phyloP scores from a whole-genome alignment of 2,113 vertebrate species.

The Sturnira hondurensis region DNA sequence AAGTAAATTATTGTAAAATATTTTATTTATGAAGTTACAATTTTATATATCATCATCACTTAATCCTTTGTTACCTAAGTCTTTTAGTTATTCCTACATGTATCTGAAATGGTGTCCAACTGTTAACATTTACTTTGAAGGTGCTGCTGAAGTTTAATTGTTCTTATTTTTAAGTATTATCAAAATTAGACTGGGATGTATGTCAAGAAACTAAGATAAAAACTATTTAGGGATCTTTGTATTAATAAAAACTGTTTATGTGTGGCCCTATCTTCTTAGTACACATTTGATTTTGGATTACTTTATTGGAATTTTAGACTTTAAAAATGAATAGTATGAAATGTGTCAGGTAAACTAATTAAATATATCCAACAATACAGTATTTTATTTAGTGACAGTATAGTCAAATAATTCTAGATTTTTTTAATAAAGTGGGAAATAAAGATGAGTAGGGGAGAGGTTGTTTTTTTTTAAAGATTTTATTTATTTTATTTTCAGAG shows the following conservation, averaged over 20 bases:
- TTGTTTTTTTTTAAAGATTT: too few relatives aligned
- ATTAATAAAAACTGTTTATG: background rate
- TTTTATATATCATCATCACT: background rate
- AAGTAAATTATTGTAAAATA: background rate
- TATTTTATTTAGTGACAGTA: background rate
- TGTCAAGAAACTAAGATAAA: background rate
- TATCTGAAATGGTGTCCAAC: background rate
- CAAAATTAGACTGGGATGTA: background rate
- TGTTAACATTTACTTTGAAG: background rate
- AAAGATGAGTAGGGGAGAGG: too few relatives aligned
- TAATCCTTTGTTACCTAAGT: slow-evolving; percentile 26
- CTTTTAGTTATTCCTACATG: background rate
- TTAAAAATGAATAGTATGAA: slow-evolving; percentile 34
- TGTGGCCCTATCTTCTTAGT: background rate
- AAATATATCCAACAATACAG: background rate
- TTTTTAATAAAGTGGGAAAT: background rate
- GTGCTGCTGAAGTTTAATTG: background rate
- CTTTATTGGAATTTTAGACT: slow-evolving; percentile 13
- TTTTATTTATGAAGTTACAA: background rate
- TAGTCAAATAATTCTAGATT: background rate
- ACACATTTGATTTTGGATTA: background rate
- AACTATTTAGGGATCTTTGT: background rate
- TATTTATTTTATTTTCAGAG: too few relatives aligned
- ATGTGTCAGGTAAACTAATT: background rate
- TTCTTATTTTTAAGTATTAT: background rate